Conservation (phyloP, 2,113 vertebrate species). For the Rhabdornis inornatus region DNA sequence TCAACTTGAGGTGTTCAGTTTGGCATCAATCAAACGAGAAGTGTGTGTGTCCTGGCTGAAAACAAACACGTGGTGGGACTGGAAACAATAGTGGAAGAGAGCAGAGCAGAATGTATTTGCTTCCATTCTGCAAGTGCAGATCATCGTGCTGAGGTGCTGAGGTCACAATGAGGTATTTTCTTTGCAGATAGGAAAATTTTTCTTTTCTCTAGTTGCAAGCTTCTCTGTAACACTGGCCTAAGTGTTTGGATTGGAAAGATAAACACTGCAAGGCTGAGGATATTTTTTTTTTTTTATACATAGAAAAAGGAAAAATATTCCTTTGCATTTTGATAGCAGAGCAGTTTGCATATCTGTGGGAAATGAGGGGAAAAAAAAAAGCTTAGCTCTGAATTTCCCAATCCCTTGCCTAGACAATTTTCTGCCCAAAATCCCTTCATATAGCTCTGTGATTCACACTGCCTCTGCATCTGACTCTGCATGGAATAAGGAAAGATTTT, state of each 20-base stretch:
- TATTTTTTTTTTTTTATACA: not conserved
- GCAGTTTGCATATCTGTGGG: not conserved
- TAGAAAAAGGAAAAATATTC: not conserved
- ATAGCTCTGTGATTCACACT: conserved; percentile 24
- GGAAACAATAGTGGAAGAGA: not conserved
- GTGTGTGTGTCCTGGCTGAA: not conserved
- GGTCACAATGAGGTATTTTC: not conserved
- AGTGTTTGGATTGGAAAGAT: not conserved
- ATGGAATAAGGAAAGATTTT: not conserved
- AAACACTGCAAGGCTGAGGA: not conserved
- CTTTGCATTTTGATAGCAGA: not conserved
- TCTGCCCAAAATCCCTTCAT: not conserved
- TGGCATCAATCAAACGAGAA: not conserved
- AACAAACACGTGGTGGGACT: not conserved
- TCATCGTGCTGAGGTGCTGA: not conserved
- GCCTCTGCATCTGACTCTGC: conserved; percentile 1
- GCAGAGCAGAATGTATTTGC: not conserved
- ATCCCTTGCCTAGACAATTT: not conserved
- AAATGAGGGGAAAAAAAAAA: not conserved
- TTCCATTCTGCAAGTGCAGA: not conserved
- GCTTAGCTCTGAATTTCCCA: not conserved
- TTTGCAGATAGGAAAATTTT: not conserved
- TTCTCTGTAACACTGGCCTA: not conserved
- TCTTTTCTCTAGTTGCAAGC: not conserved
- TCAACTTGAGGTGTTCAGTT: not conserved